A percentile compares a stretch with the other conserved stretches of the same genome.
These are phyloP conservation scores for Apotomis betuletana DNA, from an alignment of 2,888 invertebrate genomes.

Conservation along the genomic window DNA sequence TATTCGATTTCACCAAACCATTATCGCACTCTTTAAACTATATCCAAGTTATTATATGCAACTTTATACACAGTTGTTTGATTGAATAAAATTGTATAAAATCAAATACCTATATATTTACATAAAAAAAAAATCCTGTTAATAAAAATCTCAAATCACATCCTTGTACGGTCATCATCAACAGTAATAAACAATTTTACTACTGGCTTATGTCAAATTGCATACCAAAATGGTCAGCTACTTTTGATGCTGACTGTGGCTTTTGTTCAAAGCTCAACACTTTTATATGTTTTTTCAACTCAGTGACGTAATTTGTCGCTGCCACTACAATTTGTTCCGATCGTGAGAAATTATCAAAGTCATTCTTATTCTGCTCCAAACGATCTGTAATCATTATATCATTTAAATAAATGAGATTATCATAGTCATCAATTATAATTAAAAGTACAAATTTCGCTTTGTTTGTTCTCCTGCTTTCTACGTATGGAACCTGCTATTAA, in stretches of 20 bases:
- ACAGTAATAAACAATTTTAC: too few species aligned
- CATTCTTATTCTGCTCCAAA: constrained; percentile 18
- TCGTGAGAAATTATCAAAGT: constrained; percentile 39
- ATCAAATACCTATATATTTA: too few species aligned
- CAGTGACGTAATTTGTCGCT: constrained; percentile 33
- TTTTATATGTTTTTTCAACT: constrained; percentile 22
- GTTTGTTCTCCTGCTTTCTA: constrained; percentile 33
- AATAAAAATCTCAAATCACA: too few species aligned
- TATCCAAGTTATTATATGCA: too few species aligned
- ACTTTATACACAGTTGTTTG: too few species aligned
- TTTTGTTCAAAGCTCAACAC: constrained; percentile 26
- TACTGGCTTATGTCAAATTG: neutral
- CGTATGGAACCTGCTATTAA: constrained; percentile 26
- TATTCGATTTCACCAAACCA: too few species aligned
- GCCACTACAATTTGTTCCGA: constrained; percentile 19
- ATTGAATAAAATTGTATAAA: too few species aligned
- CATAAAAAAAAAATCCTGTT: too few species aligned
- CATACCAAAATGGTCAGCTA: neutral
- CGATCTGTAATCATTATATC: constrained; percentile 30
- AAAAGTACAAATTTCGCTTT: constrained; percentile 33
- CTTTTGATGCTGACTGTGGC: constrained; percentile 11
- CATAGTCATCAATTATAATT: constrained; percentile 39
- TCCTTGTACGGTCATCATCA: neutral
- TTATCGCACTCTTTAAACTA: too few species aligned
- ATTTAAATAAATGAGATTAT: constrained; percentile 34